Evolutionary conservation across 2,888 invertebrate genomes (phyloP).

Genomic region (Mythimna pallens): DNA sequence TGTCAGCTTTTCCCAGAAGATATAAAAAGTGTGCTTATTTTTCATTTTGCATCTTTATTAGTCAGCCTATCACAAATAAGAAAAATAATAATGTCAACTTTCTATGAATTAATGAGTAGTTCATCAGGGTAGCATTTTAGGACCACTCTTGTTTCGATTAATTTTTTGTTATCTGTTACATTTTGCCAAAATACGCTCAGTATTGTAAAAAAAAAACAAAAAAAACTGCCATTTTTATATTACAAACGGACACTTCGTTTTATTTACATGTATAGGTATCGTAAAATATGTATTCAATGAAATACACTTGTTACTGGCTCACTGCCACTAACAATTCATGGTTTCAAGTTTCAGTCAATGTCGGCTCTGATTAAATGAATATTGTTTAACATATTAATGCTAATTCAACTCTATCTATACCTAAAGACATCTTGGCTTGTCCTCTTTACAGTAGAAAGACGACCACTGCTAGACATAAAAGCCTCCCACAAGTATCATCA

Average conservation of each 20-base stretch:
- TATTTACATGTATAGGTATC: too few species aligned
- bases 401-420: neutral
- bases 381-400: neutral
- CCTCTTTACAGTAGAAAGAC: too few species aligned
- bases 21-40: neutral
- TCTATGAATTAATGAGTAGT: neutral
- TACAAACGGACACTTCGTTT: too few species aligned
- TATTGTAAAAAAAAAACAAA: too few species aligned
- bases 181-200: too few species aligned
- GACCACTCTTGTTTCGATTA: neutral
- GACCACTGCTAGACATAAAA: too few species aligned
- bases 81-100: neutral
- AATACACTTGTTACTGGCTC: neutral
- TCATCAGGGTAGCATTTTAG: too few species aligned
- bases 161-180: neutral
- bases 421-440: too few species aligned
- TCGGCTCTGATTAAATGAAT: neutral
- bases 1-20: neutral
- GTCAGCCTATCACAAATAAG: neutral
- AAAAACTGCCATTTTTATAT: too few species aligned
- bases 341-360: conserved; percentile 6
- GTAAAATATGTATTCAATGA: neutral
- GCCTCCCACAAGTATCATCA: too few species aligned
- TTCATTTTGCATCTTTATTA: neutral
- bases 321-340: neutral